phyloP scores from a whole-genome alignment of 2,113 vertebrate genomes.

The Pelecanoides urinatrix region DNA sequence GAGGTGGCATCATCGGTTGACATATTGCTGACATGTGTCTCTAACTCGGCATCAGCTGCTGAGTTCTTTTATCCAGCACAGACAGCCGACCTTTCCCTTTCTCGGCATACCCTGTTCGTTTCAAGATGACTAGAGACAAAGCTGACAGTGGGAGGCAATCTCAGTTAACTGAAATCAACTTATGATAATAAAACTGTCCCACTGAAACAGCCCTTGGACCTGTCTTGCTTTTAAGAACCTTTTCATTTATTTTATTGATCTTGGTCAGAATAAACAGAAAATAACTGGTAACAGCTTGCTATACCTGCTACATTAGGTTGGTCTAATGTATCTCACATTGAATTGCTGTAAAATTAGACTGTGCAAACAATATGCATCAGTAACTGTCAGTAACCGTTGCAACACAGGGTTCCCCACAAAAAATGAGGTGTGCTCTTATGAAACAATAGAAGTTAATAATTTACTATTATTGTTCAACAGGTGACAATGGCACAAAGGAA shows the following conservation, averaged over 20 bases:
- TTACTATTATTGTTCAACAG: background rate
- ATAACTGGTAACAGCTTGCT: background rate
- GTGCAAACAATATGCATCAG: background rate
- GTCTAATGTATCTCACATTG: background rate
- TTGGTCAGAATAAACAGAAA: background rate
- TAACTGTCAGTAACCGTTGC: background rate
- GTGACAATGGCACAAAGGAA: background rate
- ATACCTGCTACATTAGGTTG: background rate
- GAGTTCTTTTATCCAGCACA: background rate
- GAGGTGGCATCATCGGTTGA: background rate
- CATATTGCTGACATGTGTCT: background rate
- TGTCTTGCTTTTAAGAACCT: background rate
- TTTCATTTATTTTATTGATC: background rate
- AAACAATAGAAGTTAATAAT: background rate
- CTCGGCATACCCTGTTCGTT: background rate
- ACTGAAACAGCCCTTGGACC: background rate
- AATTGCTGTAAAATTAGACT: background rate
- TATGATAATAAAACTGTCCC: background rate
- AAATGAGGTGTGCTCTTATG: background rate
- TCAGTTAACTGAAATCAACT: background rate
- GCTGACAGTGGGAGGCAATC: background rate
- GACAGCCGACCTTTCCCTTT: background rate
- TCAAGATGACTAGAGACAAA: background rate
- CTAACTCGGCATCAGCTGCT: background rate
- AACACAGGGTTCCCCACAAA: background rate